Evolutionary conservation across 1,140 invertebrate genomes (phyloP).

Genomic region (Drosophila watanabei): DNA sequence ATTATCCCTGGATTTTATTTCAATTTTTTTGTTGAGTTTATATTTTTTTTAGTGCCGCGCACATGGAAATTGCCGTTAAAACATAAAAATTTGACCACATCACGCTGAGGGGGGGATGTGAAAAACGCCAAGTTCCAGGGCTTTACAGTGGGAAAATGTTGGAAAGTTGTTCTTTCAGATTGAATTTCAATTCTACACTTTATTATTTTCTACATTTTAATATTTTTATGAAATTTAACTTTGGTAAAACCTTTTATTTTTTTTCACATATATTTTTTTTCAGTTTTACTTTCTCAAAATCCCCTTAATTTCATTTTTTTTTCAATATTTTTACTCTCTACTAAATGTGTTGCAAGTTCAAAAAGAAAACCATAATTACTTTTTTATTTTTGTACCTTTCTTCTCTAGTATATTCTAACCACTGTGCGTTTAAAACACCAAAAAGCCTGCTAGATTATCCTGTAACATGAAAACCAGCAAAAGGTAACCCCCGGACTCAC

Average conservation of each 20-base stretch:
- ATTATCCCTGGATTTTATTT: conserved; percentile 39
- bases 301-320: neutral
- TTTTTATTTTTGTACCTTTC: neutral
- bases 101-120: conserved; percentile 4
- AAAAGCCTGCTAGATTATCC: conserved; percentile 17
- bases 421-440: neutral
- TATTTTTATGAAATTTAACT: neutral
- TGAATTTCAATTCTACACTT: neutral
- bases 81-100: conserved; percentile 64
- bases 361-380: neutral
- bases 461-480: conserved; percentile 12
- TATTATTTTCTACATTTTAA: too few species aligned
- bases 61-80: conserved; percentile 71
- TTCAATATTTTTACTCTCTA: accelerated
- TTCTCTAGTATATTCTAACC: neutral
- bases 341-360: neutral
- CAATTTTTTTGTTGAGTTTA: conserved; percentile 5
- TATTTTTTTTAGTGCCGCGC: conserved; percentile 25
- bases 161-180: neutral
- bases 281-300: neutral
- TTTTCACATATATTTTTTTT: neutral
- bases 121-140: neutral
- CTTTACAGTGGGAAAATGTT: conserved; percentile 12
- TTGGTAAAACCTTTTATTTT: neutral
- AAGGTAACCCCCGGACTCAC: neutral